phyloP scores from a whole-genome alignment of 2,113 vertebrate species.

The Arenaria interpres region DNA sequence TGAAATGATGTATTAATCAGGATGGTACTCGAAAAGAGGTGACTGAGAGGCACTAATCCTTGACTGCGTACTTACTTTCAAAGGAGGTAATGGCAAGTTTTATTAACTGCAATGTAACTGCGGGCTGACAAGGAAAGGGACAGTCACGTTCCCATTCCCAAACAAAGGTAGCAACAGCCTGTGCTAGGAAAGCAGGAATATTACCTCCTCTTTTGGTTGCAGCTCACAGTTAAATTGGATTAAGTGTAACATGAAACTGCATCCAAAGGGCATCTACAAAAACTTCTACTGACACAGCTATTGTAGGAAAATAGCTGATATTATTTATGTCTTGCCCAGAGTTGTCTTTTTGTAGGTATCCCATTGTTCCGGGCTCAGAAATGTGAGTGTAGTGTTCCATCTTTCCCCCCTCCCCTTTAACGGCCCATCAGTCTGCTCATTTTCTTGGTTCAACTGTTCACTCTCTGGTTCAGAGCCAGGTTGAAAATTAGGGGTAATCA shows the following conservation, averaged over 20 bases:
- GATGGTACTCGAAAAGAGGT: not conserved
- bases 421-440: not conserved
- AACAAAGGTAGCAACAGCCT: not conserved
- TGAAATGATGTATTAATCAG: not conserved
- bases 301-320: not conserved
- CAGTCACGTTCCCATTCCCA: not conserved
- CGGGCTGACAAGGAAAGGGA: not conserved
- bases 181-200: not conserved
- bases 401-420: not conserved
- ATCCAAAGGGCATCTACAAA: not conserved
- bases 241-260: constrained; percentile 1
- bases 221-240: not conserved
- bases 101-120: not conserved
- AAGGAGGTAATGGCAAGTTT: not conserved
- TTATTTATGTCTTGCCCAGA: not conserved
- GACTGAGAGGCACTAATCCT: not conserved
- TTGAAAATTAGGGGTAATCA: not conserved
- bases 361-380: not conserved
- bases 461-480: not conserved
- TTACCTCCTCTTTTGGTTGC: not conserved
- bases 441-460: not conserved
- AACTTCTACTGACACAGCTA: not conserved
- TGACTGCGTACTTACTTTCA: not conserved
- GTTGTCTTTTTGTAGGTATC: constrained; percentile 13
- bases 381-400: not conserved